A percentile compares a stretch with the other conserved stretches of the same genome.
These are phyloP conservation scores for Heteromurus nitidus DNA, from an alignment of 2,888 invertebrate genomes.

Conservation along the genomic window DNA sequence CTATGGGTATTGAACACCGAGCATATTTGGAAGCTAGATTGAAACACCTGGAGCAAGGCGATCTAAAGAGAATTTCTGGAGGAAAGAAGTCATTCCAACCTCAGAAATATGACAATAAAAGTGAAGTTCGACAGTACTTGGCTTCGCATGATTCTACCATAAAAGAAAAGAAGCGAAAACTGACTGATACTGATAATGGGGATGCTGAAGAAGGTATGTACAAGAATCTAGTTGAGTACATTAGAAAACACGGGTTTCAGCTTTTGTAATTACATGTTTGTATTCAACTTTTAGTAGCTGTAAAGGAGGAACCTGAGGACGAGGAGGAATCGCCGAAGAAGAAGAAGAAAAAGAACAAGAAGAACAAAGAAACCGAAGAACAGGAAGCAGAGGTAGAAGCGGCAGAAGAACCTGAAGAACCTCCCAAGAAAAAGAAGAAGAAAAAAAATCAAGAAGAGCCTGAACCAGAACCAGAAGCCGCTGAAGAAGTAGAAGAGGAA, in stretches of 20 bases:
- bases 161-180: conserved; percentile 79
- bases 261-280: no score
- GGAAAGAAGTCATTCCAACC: conserved; percentile 84
- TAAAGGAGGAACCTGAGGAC: conserved; percentile 30
- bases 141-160: conserved; percentile 88
- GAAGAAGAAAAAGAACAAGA: conserved; percentile 69
- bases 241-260: no score
- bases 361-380: conserved; percentile 31
- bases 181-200: background rate
- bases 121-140: conserved; percentile 88
- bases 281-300: conserved; percentile 7
- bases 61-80: conserved; percentile 76
- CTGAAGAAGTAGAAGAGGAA: conserved; percentile 20
- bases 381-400: conserved; percentile 18
- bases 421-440: conserved; percentile 65
- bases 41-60: conserved; percentile 86
- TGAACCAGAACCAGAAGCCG: conserved; percentile 36
- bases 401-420: conserved; percentile 51
- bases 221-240: conserved; percentile 4
- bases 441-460: conserved; percentile 56
- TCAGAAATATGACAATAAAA: conserved; percentile 90
- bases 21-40: conserved; percentile 90
- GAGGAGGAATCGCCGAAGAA: conserved; percentile 63
- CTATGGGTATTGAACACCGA: conserved; percentile 91
- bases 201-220: conserved; percentile 32